Conservation (phyloP, 2,888 invertebrate species). For the Campoplex nolae region DNA sequence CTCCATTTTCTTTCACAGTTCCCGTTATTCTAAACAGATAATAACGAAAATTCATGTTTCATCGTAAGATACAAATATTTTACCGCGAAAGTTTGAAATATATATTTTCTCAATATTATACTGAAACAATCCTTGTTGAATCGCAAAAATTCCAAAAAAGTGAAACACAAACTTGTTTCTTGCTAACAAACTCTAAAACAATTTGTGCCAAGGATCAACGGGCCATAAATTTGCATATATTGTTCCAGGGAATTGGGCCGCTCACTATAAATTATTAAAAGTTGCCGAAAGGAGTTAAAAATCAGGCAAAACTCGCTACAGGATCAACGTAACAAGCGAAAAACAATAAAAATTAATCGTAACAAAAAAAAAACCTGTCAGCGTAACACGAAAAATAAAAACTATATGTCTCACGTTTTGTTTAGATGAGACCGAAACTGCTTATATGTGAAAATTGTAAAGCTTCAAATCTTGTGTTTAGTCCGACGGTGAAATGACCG, state of each 20-base stretch:
- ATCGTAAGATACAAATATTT: not conserved
- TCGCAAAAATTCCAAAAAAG: not conserved
- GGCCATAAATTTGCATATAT: conserved; percentile 30
- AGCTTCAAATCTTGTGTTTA: not conserved
- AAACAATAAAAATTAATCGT: not conserved
- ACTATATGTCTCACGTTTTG: not conserved
- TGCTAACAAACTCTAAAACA: not conserved
- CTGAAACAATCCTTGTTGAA: not conserved
- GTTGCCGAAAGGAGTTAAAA: conserved; percentile 14
- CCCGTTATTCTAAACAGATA: not conserved
- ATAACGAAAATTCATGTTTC: not conserved
- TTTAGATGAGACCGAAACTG: not conserved
- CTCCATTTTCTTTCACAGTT: not conserved
- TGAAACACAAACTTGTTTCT: not conserved
- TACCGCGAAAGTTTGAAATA: not conserved
- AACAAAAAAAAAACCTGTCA: not conserved
- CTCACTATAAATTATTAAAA: conserved; percentile 51
- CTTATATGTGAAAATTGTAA: not conserved
- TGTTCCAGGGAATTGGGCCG: conserved; percentile 59
- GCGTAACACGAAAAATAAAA: not conserved
- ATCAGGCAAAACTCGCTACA: not conserved
- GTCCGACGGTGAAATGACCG: conserved; percentile 23
- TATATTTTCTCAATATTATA: not conserved
- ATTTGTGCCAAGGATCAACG: not conserved
- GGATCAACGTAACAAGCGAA: not conserved